Base-by-base conservation (phyloP, 2,797 vertebrate species). In the Ispidina lecontei region DNA sequence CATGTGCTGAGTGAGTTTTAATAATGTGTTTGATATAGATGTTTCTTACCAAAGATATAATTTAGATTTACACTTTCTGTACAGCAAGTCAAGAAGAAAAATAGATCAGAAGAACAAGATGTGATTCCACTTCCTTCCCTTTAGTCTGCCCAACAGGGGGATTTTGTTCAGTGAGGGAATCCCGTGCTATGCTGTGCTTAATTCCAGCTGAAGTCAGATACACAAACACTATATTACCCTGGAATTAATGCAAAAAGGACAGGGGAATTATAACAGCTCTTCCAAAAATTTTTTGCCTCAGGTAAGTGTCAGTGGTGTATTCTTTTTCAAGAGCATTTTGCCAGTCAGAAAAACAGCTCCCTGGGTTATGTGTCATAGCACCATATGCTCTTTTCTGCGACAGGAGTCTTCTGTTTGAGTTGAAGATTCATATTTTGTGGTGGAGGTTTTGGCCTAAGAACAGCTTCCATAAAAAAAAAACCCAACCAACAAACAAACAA, bases 81-180 rank as follows among this genome's bases (percentile, higher is more conserved):
- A 18, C 14, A 69, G 46, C 21, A 3, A 37, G 18, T 15, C 12
- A 7, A 26, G 25, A 33, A 17, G 54, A 91, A 65, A 68, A 64
- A 9, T 22, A 60, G 44, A 62, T 3, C 21, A 65, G n/a, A 9
- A 67, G 14, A 55, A 56, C 2, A 19, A 26, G 13, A 17, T 33
- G 3, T 51, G 10, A 67, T 73, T 89, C 37, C 12, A 54, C 2
- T 6, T 86, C 37, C 14, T 84, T 67, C 39, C 13, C 12, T 47
- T 69, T 9, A 7, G 20, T 51, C 31, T 79, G n/a, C 25, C 22
- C 51, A 31, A 4, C 21, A 9, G 0, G 0, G 14, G 10, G 18
- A 12, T 22, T 79, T 63, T 35, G 3, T 51, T 76, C 3, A 1
- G 12, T 51, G 28, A 41, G 14, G 4, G 4, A 9, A 60, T 71